Evolutionary conservation across 2,888 invertebrate species (phyloP).

Genomic region (Masnerella sp.): DNA sequence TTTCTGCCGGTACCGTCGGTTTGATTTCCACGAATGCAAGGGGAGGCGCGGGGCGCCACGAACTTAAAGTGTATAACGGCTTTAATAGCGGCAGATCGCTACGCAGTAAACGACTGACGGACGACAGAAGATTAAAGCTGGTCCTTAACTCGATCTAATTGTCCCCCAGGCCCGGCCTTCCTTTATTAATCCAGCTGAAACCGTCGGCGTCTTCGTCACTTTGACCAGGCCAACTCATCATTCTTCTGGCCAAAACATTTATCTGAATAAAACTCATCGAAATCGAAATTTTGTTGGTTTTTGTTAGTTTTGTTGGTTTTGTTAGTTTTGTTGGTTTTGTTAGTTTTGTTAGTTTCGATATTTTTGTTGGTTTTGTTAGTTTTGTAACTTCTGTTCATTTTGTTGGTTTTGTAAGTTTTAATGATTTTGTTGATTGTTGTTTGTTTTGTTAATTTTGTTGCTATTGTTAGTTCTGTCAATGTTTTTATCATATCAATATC

Average conservation of each 20-base stretch:
- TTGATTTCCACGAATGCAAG: conserved; percentile 61
- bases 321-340: no score
- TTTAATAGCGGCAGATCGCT: conserved; percentile 76
- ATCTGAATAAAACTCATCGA: conserved; percentile 2
- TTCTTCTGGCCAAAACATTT: conserved; percentile 30
- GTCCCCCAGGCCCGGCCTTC: conserved; percentile 73
- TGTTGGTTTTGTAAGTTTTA: no score
- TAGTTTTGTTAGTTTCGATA: no score
- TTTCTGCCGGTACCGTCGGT: conserved; percentile 49
- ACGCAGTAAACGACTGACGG: conserved; percentile 77
- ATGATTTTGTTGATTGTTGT: no score
- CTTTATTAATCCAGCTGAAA: conserved; percentile 72
- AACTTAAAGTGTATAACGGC: conserved; percentile 72
- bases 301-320: no score
- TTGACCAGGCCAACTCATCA: conserved; percentile 57
- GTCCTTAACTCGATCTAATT: conserved; percentile 78
- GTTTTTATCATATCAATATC: no score
- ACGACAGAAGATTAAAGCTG: conserved; percentile 77
- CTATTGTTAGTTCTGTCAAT: no score
- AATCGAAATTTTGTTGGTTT: not conserved
- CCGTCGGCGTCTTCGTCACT: conserved; percentile 62
- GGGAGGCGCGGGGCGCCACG: conserved; percentile 65
- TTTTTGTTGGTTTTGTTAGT: no score
- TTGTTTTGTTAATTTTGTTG: no score
- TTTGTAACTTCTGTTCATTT: no score